Base-by-base conservation (phyloP, 2,113 vertebrate species). In the Pelecanus crispus region DNA sequence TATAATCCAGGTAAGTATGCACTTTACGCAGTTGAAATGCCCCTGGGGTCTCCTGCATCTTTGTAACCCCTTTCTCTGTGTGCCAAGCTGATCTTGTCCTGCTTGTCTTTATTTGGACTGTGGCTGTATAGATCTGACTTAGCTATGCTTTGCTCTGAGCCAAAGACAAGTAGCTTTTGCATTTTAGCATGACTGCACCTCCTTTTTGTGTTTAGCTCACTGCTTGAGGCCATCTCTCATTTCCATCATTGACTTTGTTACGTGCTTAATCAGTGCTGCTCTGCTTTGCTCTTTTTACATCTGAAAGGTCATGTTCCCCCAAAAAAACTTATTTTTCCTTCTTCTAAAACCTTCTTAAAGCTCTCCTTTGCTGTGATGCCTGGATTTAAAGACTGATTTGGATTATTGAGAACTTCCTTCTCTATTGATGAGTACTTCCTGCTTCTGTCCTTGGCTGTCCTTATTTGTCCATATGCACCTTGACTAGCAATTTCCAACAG, bases 11-110 rank as follows among this genome's bases (percentile, higher is more conserved):
- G 78, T 96, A 58, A 72, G 81, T 21, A 8, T 26, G 38, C 6
- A 6, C 2, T 13, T 79, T 11, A 4, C 25, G 44, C 25, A 66
- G 42, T 1, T 67, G 31, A 31, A 61, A 71, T 38, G 67, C 16
- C 20, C 10, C 5, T 56, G 62, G 11, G 5, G 31, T 80, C 36
- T 45, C 2, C 0, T 2, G 4, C 2, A 1, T 40, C 13, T 88
- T n/a, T 38, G 42, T n/a, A 36, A 42, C 7, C 14, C 26, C 24
- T 45, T 65, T 53, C 20, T 52, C 11, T 31, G 3, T 56, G 25
- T 55, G 28, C 26, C 24, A 3, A 0, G 50, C 47, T 80, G 14
- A 44, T 53, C 17, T 65, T 16, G 17, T 25, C 29, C 40, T 56
- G 31, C 58, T 32, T 6, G 0, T 31, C 4, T 88, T 84, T 38